Evolutionary conservation across 2,797 vertebrate genomes (phyloP).

Genomic region (Peromyscus eremicus): DNA sequence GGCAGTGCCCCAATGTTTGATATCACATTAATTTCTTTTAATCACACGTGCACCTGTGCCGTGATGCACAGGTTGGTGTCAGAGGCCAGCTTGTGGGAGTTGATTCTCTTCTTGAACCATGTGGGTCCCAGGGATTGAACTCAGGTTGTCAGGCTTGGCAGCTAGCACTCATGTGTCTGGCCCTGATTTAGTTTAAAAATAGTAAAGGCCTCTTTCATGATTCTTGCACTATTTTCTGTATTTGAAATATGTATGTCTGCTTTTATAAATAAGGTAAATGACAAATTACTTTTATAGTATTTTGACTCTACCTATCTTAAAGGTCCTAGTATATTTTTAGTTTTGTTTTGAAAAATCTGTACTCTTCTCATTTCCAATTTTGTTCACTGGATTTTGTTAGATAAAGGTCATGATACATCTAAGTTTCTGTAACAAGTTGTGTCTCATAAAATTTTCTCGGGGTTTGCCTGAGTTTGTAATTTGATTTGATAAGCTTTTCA

Average conservation of each 20-base stretch:
- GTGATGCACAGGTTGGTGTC: not conserved
- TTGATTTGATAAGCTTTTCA: not conserved
- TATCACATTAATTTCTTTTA: not conserved
- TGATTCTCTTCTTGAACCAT: not conserved
- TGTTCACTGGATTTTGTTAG: not conserved
- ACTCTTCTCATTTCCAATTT: not conserved
- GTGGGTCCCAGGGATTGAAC: not conserved
- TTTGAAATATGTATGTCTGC: not conserved
- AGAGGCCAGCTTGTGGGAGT: too few relatives aligned
- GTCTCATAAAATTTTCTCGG: not conserved
- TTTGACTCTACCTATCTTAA: not conserved
- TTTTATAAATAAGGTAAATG: not conserved
- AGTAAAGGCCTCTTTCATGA: not conserved
- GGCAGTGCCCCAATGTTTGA: not conserved
- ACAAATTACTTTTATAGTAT: not conserved
- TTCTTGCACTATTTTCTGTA: not conserved
- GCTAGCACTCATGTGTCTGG: not conserved
- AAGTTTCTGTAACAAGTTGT: not conserved
- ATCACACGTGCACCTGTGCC: not conserved
- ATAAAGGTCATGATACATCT: not conserved
- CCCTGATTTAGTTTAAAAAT: not conserved
- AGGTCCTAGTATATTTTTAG: not conserved
- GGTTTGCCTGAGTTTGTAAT: not conserved
- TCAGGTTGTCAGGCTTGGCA: not conserved
- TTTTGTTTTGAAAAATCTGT: not conserved